phyloP scores from a whole-genome alignment of 1,140 invertebrate species.

The Drosophila pachea region DNA sequence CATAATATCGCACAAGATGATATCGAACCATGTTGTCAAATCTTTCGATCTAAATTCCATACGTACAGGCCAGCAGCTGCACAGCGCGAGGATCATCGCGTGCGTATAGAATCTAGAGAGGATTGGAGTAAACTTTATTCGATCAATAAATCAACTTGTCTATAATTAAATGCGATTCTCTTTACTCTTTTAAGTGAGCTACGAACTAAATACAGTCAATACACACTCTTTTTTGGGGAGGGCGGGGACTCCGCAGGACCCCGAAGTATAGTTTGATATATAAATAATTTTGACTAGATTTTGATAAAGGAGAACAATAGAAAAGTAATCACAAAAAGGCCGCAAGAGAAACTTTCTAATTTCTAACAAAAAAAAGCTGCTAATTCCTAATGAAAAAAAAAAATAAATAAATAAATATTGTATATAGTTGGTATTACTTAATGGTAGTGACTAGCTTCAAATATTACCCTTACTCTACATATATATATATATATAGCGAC shows the following conservation, averaged over 20 bases:
- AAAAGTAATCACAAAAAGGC: constrained; percentile 46
- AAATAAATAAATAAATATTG: no score
- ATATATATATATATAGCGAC: constrained; percentile 4
- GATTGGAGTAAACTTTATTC: background rate
- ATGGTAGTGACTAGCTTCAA: constrained; percentile 13
- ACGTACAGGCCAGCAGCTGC: constrained; percentile 17
- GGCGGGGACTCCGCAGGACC: background rate
- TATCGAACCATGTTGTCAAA: constrained; percentile 1
- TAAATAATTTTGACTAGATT: constrained; percentile 48
- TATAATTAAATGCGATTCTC: background rate
- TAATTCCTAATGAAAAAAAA: constrained; percentile 14
- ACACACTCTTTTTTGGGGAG: background rate
- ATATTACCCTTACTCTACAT: constrained; percentile 20
- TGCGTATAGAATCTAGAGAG: constrained; percentile 2
- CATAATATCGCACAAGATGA: no score
- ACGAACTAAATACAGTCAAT: constrained; percentile 12
- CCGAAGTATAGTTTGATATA: constrained; percentile 1
- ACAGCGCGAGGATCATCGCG: constrained; percentile 5
- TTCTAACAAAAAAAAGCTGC: constrained; percentile 4
- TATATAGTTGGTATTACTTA: constrained; percentile 20
- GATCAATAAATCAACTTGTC: constrained; percentile 4
- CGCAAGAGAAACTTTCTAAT: constrained; percentile 36
- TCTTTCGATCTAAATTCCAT: constrained; percentile 1
- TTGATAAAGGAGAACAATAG: constrained; percentile 23
- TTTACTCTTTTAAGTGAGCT: background rate